Conservation (phyloP, 2,888 invertebrate species). For the Orchestes rusci region DNA sequence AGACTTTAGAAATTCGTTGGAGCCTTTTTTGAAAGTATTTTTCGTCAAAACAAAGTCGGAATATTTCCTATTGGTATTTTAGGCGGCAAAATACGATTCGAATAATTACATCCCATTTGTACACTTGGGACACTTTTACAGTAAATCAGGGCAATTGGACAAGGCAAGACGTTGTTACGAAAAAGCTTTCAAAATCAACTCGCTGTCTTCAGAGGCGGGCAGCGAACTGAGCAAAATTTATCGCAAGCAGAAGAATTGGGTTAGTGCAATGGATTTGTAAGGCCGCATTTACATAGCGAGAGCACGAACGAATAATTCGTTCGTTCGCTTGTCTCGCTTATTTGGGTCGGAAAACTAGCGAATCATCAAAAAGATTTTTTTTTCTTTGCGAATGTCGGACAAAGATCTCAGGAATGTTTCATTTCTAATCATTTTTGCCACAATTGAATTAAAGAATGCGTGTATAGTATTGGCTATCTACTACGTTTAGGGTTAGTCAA, state of each 20-base stretch:
- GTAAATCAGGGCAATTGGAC: conserved; percentile 54
- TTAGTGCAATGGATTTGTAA: conserved; percentile 31
- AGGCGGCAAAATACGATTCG: conserved; percentile 65
- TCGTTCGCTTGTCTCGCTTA: too few relatives aligned
- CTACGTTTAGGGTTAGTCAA: too few relatives aligned
- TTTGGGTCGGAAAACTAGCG: too few relatives aligned
- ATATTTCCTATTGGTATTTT: conserved; percentile 6
- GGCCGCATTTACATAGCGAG: not conserved
- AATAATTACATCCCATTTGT: conserved; percentile 67
- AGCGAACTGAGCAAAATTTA: conserved; percentile 71
- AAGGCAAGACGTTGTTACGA: conserved; percentile 79
- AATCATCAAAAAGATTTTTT: too few relatives aligned
- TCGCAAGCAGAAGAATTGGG: conserved; percentile 57
- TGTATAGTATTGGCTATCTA: too few relatives aligned
- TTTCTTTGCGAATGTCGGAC: too few relatives aligned
- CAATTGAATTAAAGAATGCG: too few relatives aligned
- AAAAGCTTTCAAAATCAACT: conserved; percentile 71
- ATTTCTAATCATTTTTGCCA: too few relatives aligned
- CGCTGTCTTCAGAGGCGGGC: conserved; percentile 58
- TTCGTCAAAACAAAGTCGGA: not conserved
- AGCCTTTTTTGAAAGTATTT: conserved; percentile 55
- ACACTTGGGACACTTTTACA: conserved; percentile 70
- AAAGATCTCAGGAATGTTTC: not conserved
- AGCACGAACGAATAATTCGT: too few relatives aligned
- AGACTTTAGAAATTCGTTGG: conserved; percentile 54